phyloP scores from a whole-genome alignment of 2,797 vertebrate species.

The Sebastes matsubarae region DNA sequence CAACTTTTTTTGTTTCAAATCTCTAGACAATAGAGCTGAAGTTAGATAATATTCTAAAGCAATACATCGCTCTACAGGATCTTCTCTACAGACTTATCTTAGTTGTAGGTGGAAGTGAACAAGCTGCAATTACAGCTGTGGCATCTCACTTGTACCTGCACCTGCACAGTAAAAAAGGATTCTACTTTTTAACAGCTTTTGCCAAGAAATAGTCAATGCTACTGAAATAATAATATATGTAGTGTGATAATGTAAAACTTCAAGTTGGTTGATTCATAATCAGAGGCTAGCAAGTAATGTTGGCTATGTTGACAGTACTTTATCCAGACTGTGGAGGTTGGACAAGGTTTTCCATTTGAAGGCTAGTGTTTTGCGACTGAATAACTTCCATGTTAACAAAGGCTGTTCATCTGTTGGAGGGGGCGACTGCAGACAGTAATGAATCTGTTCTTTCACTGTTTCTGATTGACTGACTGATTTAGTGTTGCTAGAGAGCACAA shows the following conservation, averaged over 20 bases:
- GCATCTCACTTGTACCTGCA: neutral
- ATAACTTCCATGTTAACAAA: neutral
- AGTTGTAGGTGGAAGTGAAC: neutral
- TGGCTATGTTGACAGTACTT: neutral
- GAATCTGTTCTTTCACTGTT: conserved; percentile 1
- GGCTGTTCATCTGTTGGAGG: neutral
- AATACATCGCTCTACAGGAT: neutral
- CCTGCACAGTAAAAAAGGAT: neutral
- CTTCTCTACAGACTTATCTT: neutral
- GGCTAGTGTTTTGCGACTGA: neutral
- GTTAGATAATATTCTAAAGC: neutral
- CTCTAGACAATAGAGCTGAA: neutral
- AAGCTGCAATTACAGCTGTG: neutral
- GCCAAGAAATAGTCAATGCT: neutral
- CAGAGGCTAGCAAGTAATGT: neutral
- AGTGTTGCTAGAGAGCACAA: neutral
- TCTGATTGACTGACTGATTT: neutral
- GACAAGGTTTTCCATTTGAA: neutral
- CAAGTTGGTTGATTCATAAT: neutral
- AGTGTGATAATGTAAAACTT: neutral
- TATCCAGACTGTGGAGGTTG: neutral
- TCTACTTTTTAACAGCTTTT: neutral
- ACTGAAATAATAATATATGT: neutral
- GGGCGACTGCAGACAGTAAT: neutral
- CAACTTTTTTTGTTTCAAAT: neutral